A percentile compares a stretch with the other conserved stretches of the same genome.
Evolutionary conservation across 2,113 vertebrate genomes (phyloP).

Genomic region (Cacatua alba): DNA sequence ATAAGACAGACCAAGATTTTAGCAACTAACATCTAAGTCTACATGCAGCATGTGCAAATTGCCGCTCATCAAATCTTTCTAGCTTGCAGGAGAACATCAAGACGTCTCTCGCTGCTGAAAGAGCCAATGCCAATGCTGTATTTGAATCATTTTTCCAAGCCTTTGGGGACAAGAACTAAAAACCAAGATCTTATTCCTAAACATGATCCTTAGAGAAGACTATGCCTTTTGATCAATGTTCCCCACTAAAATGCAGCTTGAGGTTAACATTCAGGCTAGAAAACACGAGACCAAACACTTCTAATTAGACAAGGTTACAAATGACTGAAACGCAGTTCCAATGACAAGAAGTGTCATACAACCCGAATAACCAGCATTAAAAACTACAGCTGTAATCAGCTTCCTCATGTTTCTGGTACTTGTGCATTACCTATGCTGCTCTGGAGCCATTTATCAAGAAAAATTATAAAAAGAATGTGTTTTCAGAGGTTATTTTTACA

Average conservation of each 20-base stretch:
- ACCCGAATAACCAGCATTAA: not conserved
- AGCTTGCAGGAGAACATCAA: not conserved
- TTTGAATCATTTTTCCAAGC: not conserved
- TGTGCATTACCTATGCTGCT: not conserved
- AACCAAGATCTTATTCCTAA: not conserved
- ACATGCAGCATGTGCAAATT: not conserved
- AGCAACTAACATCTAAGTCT: not conserved
- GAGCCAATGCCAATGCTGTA: not conserved
- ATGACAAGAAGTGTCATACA: not conserved
- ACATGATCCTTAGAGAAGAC: not conserved
- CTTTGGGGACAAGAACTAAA: not conserved
- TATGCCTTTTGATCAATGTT: not conserved
- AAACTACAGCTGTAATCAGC: not conserved
- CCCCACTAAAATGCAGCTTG: not conserved
- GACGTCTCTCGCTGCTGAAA: not conserved
- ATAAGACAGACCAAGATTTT: not conserved
- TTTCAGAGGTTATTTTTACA: slow-evolving; percentile 58
- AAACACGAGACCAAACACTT: not conserved
- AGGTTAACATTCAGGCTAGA: not conserved
- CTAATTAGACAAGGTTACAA: not conserved
- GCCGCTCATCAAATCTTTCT: not conserved
- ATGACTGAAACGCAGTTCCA: not conserved
- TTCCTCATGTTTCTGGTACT: not conserved
- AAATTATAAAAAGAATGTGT: slow-evolving; percentile 35
- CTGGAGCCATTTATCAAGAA: not conserved